Conservation (phyloP, 2,797 vertebrate genomes). For the Acipenser ruthenus region DNA sequence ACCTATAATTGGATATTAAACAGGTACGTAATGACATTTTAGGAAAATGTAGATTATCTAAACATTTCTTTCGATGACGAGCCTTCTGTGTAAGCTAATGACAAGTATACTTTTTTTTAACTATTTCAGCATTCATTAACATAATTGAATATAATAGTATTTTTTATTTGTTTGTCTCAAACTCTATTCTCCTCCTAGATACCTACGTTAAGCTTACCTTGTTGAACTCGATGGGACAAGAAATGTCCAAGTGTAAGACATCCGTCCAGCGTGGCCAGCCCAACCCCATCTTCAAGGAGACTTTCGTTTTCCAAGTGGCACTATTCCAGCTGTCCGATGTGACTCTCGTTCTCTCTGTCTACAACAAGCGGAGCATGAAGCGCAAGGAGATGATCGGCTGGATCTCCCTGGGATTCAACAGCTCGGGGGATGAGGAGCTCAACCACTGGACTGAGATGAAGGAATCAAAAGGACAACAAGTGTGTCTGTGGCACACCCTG, state of each 20-base stretch:
- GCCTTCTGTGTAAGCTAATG: too few species aligned
- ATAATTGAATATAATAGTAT: too few species aligned
- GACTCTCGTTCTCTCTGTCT: slow-evolving; percentile 93
- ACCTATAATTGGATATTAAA: too few species aligned
- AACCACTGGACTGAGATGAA: slow-evolving; percentile 97
- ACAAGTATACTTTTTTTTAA: too few species aligned
- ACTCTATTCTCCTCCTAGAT: slow-evolving; percentile 59
- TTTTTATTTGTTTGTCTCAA: background rate
- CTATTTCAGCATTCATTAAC: too few species aligned
- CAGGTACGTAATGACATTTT: too few species aligned
- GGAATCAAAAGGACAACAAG: slow-evolving; percentile 91
- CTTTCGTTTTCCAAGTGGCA: slow-evolving; percentile 93
- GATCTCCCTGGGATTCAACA: slow-evolving; percentile 95
- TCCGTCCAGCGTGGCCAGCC: slow-evolving; percentile 90
- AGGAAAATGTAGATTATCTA: too few species aligned
- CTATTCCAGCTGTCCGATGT: slow-evolving; percentile 96
- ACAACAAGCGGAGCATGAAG: slow-evolving; percentile 97
- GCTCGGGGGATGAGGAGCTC: slow-evolving; percentile 92
- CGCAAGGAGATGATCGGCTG: slow-evolving; percentile 97
- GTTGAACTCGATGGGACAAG: slow-evolving; percentile 96
- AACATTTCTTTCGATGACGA: too few species aligned
- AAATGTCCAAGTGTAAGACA: slow-evolving; percentile 98
- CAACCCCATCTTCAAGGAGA: slow-evolving; percentile 94
- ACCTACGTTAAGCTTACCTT: slow-evolving; percentile 92
- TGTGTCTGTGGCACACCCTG: slow-evolving; percentile 89